phyloP scores from a whole-genome alignment of 2,113 vertebrate genomes.

The Anthoscopus minutus region DNA sequence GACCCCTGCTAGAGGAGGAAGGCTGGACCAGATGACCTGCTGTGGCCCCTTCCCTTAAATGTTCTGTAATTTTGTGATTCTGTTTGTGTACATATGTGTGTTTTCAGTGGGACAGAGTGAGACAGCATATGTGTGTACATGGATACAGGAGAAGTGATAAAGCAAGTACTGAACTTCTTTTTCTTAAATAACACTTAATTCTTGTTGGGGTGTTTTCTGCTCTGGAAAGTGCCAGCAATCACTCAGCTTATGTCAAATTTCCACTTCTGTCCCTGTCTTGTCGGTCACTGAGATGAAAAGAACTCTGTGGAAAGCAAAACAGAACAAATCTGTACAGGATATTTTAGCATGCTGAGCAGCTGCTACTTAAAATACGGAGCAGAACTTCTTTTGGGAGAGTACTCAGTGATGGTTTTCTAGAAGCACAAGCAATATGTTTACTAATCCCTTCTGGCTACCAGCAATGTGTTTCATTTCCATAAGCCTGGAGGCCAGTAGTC shows the following conservation, averaged over 20 bases:
- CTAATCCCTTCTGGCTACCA: slow-evolving; percentile 34
- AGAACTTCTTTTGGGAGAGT: slow-evolving; percentile 22
- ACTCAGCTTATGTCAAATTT: slow-evolving; percentile 1
- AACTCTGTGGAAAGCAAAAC: not conserved
- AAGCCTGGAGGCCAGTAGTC: slow-evolving; percentile 34
- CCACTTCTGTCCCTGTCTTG: not conserved
- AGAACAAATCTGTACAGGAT: not conserved
- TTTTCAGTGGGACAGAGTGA: not conserved
- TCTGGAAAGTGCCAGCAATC: not conserved
- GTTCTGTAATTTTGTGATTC: not conserved
- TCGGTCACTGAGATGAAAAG: not conserved
- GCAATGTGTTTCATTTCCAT: not conserved
- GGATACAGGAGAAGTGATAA: not conserved
- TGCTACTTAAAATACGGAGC: slow-evolving; percentile 37
- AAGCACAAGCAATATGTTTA: slow-evolving; percentile 41
- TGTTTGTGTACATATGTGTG: not conserved
- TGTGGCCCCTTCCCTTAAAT: not conserved
- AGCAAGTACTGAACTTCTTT: not conserved
- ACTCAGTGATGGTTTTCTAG: not conserved
- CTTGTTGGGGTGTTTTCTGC: not conserved
- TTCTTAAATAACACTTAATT: not conserved
- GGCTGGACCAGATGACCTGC: not conserved
- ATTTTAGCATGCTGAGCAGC: slow-evolving; percentile 28
- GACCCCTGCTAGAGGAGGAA: not conserved
- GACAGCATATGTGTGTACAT: not conserved